Base-by-base conservation (phyloP, 2,113 vertebrate genomes). In the Drymodes brunneopygia region DNA sequence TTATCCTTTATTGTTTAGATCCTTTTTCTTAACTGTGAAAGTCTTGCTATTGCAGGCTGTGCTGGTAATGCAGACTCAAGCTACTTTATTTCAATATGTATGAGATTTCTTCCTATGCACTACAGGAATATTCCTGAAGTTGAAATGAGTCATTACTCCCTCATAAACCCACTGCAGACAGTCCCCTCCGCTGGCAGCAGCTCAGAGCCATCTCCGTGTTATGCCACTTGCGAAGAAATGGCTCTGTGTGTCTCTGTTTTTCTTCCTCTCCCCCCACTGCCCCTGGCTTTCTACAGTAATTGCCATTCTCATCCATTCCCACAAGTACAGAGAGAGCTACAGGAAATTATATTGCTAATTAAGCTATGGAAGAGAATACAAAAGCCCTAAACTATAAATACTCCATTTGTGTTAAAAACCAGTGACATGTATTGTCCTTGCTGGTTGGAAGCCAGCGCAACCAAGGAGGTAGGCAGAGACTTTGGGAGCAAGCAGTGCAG, bases 311-410 rank as follows among this genome's bases (percentile, higher is more conserved):
- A 51, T 92, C 73, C 7, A 3, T 84, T 93, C 57, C 82, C 51
- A 56, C 53, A 82, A 94, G 71, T 72, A 75, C 79, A 64, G 58
- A 60, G 71, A 72, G 61, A 29, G 31, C 69, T 86, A 77, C 62
- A 78, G 79, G 92, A 94, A 89, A 91, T 94, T 62, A 51, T 73
- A 80, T 33, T 81, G 88, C 70, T 94, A 88, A 95, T 91, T 95
- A 88, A 96, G 72, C 80, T 87, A 50, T 74, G 70, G 78, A 90
- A 95, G 82, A 87, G 51, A 84, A 77, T 82, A 87, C 53, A 82
- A 89, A 93, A 88, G 38, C 35, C 18, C 27, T 75, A 54, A 77
- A 48, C 69, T 50, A 81, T 96, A 90, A 97, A 92, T 78, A 92
- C 20, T 33, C 50, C 7, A 5, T 51, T 60, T 82, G 48, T 51